Evolutionary conservation across 92 coral and sea anemone species (phyloP), one percentile per base, ranked within the genome.

Genomic region (Blastomussa wellsi): DNA sequence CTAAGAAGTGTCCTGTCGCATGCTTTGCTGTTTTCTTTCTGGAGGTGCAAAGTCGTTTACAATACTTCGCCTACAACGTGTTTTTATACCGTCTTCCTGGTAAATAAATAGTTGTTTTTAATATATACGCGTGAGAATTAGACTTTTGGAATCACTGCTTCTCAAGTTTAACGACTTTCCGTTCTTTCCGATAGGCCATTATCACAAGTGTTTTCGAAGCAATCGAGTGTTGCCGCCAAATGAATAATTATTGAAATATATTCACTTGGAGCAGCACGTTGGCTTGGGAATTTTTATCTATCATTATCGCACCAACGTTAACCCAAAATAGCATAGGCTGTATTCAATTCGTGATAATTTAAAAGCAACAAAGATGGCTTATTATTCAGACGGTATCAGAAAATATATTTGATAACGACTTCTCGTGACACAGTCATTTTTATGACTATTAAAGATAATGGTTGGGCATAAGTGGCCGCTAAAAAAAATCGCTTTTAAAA

Each of bases 51-150:
- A 38, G 4, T 36, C 6, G 37, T 13, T 37, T 38, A 19, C 22
- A 2, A 37, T 17, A 17, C 28, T 68, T 35, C 7, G 74, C 2
- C 2, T 15, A 19, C 74, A 37, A 19, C 47, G 32, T 4, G 44
- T 16, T 69, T 44, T 68, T 69, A 69, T 69, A 67, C 14, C 71
- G 20, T 29, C 17, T 59, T 60, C 66, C 29, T 26, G 12, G 2
- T 15, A 24, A 5, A 28, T 65, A 44, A 64, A 26, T 64, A 38
- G 55, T 28, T 26, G 16, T 39, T 2, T 48, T 80, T 31, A 11
- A 80, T 66, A 64, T 33, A 80, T 66, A 62, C 65, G 78, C 85
- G 55, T 82, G 78, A 71, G 85, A 82, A 82, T 57, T 24, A 24
- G 22, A 22, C 15, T 49, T 70, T 53, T 37, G 4, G 66, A 67